A percentile compares a stretch with the other conserved stretches of the same genome.
Conservation (phyloP, 2,113 vertebrate species). For the Tor tambroides region DNA sequence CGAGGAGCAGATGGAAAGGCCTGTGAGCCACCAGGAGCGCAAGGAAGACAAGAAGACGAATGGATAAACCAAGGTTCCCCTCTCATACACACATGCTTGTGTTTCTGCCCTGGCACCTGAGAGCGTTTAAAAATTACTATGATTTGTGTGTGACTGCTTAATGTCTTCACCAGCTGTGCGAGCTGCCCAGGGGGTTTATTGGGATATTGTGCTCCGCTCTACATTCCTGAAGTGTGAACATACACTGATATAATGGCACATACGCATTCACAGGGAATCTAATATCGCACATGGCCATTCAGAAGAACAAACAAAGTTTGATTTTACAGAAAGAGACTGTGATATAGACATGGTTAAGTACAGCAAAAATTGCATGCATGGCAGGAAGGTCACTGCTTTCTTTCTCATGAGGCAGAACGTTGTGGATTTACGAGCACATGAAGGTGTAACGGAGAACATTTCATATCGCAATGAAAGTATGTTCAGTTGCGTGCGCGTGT, state of each 20-base stretch:
- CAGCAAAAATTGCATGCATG: not conserved
- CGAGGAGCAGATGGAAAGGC: not conserved
- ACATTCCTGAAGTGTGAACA: not conserved
- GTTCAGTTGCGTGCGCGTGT: not conserved
- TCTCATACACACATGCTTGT: not conserved
- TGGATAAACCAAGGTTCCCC: not conserved
- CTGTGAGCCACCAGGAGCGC: not conserved
- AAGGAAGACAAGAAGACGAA: not conserved
- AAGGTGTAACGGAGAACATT: not conserved
- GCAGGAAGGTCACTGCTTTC: not conserved
- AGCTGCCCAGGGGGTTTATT: not conserved
- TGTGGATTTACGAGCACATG: not conserved
- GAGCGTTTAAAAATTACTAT: not conserved
- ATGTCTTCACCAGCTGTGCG: not conserved
- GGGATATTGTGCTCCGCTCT: not conserved
- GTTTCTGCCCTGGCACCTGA: slow-evolving; percentile 1
- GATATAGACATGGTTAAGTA: not conserved
- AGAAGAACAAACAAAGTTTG: not conserved
- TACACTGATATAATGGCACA: not conserved
- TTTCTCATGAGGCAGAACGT: not conserved
- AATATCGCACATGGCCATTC: not conserved
- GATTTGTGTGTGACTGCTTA: not conserved
- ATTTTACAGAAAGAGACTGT: not conserved
- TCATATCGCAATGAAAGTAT: not conserved
- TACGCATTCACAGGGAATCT: not conserved